These are phyloP conservation scores for Solen grandis DNA, from an alignment of 1,140 invertebrate species.

Conservation along the genomic window DNA sequence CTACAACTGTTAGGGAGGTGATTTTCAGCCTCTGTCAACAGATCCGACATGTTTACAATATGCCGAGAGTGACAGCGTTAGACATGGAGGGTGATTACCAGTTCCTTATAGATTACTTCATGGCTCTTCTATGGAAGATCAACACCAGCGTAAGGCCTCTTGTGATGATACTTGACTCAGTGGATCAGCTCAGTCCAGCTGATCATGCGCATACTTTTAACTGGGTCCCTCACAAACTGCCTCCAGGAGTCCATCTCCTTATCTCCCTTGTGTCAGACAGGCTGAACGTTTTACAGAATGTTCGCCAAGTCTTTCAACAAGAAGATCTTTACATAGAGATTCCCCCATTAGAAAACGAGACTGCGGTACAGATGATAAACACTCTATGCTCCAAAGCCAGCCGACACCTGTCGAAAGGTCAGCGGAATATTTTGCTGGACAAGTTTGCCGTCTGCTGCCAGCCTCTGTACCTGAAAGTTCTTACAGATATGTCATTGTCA, in stretches of 20 bases:
- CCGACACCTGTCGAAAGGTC: constrained; percentile 58
- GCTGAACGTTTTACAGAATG: constrained; percentile 62
- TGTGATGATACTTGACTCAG: constrained; percentile 74
- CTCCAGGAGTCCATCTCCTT: constrained; percentile 84
- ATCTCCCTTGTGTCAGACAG: constrained; percentile 82
- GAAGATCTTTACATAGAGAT: constrained; percentile 54
- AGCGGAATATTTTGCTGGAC: constrained; percentile 55
- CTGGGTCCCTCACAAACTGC: constrained; percentile 72
- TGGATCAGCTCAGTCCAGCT: constrained; percentile 70
- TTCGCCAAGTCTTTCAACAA: constrained; percentile 43
- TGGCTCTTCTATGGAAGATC: constrained; percentile 58
- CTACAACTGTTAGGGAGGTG: constrained; percentile 61
- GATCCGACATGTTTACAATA: constrained; percentile 54
- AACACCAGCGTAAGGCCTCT: constrained; percentile 51
- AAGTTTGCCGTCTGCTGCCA: constrained; percentile 50
- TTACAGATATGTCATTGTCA: constrained; percentile 59
- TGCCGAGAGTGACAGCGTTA: constrained; percentile 49
- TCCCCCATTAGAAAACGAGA: constrained; percentile 38
- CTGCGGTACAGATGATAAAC: constrained; percentile 53
- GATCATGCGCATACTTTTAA: constrained; percentile 64
- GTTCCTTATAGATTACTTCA: constrained; percentile 58
- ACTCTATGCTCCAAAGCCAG: constrained; percentile 40
- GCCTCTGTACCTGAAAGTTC: constrained; percentile 65
- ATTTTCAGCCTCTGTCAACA: constrained; percentile 62
- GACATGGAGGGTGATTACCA: constrained; percentile 59